Evolutionary conservation across 2,888 invertebrate species (phyloP).

Genomic region (Sipha maydis): DNA sequence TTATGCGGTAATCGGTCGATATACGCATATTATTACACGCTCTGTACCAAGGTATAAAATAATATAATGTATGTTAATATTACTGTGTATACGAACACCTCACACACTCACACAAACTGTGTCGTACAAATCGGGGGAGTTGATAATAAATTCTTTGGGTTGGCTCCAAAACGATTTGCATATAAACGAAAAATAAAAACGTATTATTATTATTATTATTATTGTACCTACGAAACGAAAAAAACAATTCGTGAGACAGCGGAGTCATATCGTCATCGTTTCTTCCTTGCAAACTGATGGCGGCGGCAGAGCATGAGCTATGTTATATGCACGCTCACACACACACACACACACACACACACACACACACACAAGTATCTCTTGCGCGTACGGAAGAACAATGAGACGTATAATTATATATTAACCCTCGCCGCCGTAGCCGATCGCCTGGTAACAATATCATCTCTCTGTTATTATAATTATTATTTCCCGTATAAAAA

Average conservation of each 20-base stretch:
- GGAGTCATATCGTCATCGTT: slow-evolving; percentile 2
- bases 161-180: slow-evolving; percentile 53
- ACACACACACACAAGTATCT: neutral
- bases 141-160: slow-evolving; percentile 30
- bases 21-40: slow-evolving; percentile 5
- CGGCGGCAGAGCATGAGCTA: neutral
- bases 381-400: slow-evolving; percentile 44
- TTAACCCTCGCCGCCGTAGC: neutral
- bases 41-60: too few species aligned
- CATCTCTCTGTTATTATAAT: slow-evolving; percentile 35
- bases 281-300: neutral
- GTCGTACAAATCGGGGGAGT: slow-evolving; percentile 27
- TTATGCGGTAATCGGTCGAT: slow-evolving; percentile 26
- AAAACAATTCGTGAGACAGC: slow-evolving; percentile 33
- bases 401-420: slow-evolving; percentile 47
- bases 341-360: neutral
- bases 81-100: neutral
- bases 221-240: neutral
- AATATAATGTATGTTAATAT: neutral
- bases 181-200: slow-evolving; percentile 40
- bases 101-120: neutral
- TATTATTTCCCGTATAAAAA: slow-evolving; percentile 16
- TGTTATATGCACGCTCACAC: neutral
- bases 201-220: neutral
- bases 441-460: slow-evolving; percentile 7